These are phyloP conservation scores for Pachyrhynchus sulphureomaculatus DNA, from an alignment of 1,140 invertebrate genomes.

Conservation along the genomic window DNA sequence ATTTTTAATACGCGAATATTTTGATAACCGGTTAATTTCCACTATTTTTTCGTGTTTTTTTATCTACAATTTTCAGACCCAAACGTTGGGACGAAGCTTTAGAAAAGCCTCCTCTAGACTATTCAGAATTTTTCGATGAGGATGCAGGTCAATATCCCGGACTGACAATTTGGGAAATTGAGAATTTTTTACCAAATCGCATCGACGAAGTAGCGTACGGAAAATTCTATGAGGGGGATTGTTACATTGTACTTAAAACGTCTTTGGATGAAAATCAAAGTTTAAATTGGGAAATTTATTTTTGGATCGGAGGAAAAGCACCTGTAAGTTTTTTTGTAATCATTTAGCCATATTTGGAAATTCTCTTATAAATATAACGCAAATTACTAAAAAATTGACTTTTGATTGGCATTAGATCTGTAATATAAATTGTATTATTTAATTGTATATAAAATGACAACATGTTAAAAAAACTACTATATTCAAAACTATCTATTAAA, in stretches of 20 bases:
- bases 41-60: not conserved
- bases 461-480: no score
- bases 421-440: no score
- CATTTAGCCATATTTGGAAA: not conserved
- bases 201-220: constrained; percentile 91
- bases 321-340: constrained; percentile 63
- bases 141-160: constrained; percentile 91
- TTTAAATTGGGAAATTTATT: constrained; percentile 94
- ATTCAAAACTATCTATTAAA: no score
- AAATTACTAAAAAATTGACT: no score
- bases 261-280: constrained; percentile 81
- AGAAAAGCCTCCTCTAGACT: constrained; percentile 95
- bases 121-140: constrained; percentile 98
- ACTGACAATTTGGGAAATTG: constrained; percentile 94
- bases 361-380: no score
- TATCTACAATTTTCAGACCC: constrained; percentile 58
- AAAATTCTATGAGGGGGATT: constrained; percentile 99
- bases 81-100: constrained; percentile 92
- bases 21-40: no score
- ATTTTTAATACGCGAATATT: no score
- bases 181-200: constrained; percentile 96
- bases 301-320: constrained; percentile 97
- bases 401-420: no score
- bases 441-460: no score
- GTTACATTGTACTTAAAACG: constrained; percentile 97